Evolutionary conservation across 2,888 invertebrate genomes (phyloP).

Genomic region (Acleris emargana): DNA sequence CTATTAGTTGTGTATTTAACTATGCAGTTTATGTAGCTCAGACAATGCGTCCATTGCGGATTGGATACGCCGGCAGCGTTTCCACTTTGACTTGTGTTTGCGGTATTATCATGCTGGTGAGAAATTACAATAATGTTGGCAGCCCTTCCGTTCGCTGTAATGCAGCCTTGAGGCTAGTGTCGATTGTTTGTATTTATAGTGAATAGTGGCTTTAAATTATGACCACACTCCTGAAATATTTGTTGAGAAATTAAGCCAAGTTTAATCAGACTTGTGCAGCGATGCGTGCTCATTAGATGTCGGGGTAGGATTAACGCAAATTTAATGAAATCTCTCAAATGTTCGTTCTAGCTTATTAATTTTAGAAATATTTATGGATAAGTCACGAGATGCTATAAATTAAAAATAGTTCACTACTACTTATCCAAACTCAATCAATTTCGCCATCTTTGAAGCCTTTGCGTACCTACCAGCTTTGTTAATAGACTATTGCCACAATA

Average conservation of each 20-base stretch:
- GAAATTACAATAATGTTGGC: constrained; percentile 12
- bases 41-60: constrained; percentile 33
- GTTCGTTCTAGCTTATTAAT: too few relatives aligned
- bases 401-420: too few relatives aligned
- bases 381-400: too few relatives aligned
- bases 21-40: constrained; percentile 16
- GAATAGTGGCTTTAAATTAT: not conserved
- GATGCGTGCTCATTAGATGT: too few relatives aligned
- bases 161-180: constrained; percentile 7
- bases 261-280: too few relatives aligned
- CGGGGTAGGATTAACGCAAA: too few relatives aligned
- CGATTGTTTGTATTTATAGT: constrained; percentile 14
- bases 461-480: too few relatives aligned
- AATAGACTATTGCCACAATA: too few relatives aligned
- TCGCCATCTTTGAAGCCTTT: too few relatives aligned
- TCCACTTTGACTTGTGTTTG: constrained; percentile 9
- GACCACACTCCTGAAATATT: not conserved
- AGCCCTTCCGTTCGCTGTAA: constrained; percentile 16
- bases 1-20: constrained; percentile 2
- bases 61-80: constrained; percentile 20
- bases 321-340: too few relatives aligned
- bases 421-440: too few relatives aligned
- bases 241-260: not conserved
- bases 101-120: constrained; percentile 7
- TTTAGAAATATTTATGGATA: too few relatives aligned